Evolutionary conservation across 2,113 vertebrate genomes (phyloP), one percentile per base, ranked within the genome.

Genomic region (Gnathonemus longibarbis): DNA sequence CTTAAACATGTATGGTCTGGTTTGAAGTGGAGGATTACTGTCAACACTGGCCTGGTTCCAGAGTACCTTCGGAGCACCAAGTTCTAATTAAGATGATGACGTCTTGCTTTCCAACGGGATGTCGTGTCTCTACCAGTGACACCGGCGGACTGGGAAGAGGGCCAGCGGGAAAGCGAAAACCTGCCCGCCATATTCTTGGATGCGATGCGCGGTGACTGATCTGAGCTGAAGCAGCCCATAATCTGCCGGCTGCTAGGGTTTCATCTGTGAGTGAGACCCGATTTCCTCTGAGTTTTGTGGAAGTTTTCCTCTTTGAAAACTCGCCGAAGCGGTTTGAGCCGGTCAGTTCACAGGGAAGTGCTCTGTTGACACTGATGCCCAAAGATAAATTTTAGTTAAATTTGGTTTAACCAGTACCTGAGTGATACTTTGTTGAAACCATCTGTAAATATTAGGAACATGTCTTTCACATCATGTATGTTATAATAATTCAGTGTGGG

Each of bases 21-120:
- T 87, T 50, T 87, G 49, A 52, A 24, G 84, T 50, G 24, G 86
- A 39, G 86, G 31, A 39, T 52, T 52, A 31, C 49, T 87, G 27
- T 15, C 58, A 39, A 83, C 88, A 85, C 58, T 84, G 88, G 83
- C 42, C 42, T 35, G 46, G 88, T 90, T 90, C 83, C 87, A 66
- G 52, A 62, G 89, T 89, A 66, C 85, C 19, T 62, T 88, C 10
- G n/a, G 87, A 39, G 21, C 87, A 62, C 87, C 9, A 8, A 88
- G 58, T 24, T 42, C 53, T 62, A 42, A 45, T 31, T 66, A 53
- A 80, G 89, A 84, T 58, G 58, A 89, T 39, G 50, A 53, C 48
- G 50, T 53, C 27, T 31, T 53, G 50, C 49, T 87, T 53, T 53
- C 8, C 42, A 21, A n/a, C 49, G 48, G 17, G 50, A 35, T 52